Evolutionary conservation across 2,113 vertebrate genomes (phyloP), one percentile per base, ranked within the genome.

Genomic region (Macaca nemestrina): DNA sequence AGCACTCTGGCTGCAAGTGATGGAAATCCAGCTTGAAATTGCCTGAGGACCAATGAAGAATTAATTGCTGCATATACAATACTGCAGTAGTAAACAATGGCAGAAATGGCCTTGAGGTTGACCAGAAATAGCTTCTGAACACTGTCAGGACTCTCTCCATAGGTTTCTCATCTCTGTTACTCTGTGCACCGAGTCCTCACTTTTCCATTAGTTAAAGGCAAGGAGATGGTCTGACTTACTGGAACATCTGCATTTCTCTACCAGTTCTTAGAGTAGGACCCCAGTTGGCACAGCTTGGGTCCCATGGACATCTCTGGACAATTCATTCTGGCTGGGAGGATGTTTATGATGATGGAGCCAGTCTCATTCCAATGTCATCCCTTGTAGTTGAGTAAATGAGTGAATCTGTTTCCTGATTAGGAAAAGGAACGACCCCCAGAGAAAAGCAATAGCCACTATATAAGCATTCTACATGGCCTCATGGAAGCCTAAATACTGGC

Each of bases 181-280:
- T 82, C 52, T 45, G 18, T 57, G 17, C 4, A 2, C 17, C 6
- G 38, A 6, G 22, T 45, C n/a, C 50, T 70, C 17, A 11, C 14
- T 87, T 16, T 79, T 78, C 40, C 7, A 23, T 10, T 22, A 1
- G 0, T 8, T 52, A 35, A 22, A 17, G 10, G 23, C 4, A 2
- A 1, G 2, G 0, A 23, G 3, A 1, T 48, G 23, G 5, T 52
- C 35, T 86, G 73, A 52, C 9, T 68, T 2, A 55, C 1, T 35
- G 22, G n/a, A 70, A 76, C 48, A 20, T 2, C 40, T 81, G 14
- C 14, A 10, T 79, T 90, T 72, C 14, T 81, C 64, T 94, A 23
- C 43, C 25, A 30, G 6, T 57, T 80, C 70, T 57, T 80, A 6
- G 4, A 23, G 5, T 4, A n/a, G 27, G 35, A 73, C 27, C 38